Conservation (phyloP, 1,140 invertebrate genomes). For the Zaprionus tsacasi region DNA sequence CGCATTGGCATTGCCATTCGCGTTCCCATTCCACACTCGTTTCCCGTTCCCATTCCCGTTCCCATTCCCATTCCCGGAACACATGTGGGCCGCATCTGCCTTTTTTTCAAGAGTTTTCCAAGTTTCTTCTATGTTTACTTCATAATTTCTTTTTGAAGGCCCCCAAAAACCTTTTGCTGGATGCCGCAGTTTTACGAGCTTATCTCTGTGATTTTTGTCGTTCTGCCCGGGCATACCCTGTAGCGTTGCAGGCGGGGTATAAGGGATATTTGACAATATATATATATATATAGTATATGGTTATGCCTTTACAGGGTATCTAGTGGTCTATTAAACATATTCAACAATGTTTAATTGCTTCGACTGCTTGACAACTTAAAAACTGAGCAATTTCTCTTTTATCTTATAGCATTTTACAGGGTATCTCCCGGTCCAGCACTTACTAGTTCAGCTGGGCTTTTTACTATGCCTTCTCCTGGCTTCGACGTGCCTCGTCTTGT, state of each 20-base stretch:
- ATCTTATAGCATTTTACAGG: background rate
- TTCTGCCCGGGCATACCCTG: conserved; percentile 27
- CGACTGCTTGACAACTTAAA: no score
- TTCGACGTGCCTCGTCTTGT: background rate
- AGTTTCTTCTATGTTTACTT: conserved; percentile 64
- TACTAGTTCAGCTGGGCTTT: background rate
- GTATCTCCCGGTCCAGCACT: background rate
- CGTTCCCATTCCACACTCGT: conserved; percentile 15
- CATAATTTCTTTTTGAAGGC: conserved; percentile 64
- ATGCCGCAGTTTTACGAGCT: conserved; percentile 70
- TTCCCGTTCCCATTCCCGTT: conserved; percentile 28
- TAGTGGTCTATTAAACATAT: no score
- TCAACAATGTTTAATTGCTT: no score
- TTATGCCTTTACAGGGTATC: no score
- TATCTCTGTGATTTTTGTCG: conserved; percentile 40
- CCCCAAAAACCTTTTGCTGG: conserved; percentile 63
- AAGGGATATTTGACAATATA: no score
- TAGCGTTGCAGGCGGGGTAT: background rate
- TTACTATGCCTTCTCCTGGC: background rate
- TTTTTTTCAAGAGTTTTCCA: conserved; percentile 42
- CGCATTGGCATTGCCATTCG: conserved; percentile 20
- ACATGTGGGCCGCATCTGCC: conserved; percentile 67
- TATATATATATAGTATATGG: background rate
- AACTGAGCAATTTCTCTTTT: background rate
- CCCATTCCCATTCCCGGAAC: conserved; percentile 48